Evolutionary conservation across 1,140 invertebrate genomes (phyloP), one percentile per base, ranked within the genome.

Genomic region (Cydia pomonella): DNA sequence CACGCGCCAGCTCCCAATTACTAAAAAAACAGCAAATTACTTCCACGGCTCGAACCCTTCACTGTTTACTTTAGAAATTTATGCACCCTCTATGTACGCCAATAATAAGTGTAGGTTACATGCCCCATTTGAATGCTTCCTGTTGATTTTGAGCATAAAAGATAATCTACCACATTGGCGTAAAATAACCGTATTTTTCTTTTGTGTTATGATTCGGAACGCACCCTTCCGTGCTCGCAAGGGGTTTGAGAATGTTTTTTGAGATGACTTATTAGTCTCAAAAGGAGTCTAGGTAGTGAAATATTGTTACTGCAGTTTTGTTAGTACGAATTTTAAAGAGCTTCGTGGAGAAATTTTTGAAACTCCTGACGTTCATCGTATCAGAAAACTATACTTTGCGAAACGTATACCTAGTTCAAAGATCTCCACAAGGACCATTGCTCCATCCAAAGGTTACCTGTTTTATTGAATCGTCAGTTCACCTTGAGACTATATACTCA

Each of bases 101-200:
- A 86, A 88, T 87, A 90, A 88, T 92, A 92, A 93, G 90, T 91
- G 87, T 92, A 89, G 91, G 90, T 92, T 93, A 92, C 87, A 93
- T 91, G 88, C 88, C 88, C 91, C 90, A 92, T 93, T 92, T 91
- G 85, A 86, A 91, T 82, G 85, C 83, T 91, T 91, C 91, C 91
- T 92, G 91, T 93, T 91, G 89, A 92, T 90, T 91, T 92, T 92
- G 80, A 88, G 87, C 86, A 90, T 90, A 90, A 89, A 90, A 90
- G 90, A 92, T 92, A 92, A 91, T 92, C 89, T 92, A 92, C 91
- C 90, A 82, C 91, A 87, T 82, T 91, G 84, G 89, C 91, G 88
- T 91, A 92, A 92, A 92, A 92, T 92, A 91, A 88, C 85, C 85
- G 87, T 91, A 90, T 90, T 89, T 92, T 89, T 91, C 89, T 86